Evolutionary conservation across 1,140 invertebrate genomes (phyloP).

Genomic region (Drosophila bocqueti): DNA sequence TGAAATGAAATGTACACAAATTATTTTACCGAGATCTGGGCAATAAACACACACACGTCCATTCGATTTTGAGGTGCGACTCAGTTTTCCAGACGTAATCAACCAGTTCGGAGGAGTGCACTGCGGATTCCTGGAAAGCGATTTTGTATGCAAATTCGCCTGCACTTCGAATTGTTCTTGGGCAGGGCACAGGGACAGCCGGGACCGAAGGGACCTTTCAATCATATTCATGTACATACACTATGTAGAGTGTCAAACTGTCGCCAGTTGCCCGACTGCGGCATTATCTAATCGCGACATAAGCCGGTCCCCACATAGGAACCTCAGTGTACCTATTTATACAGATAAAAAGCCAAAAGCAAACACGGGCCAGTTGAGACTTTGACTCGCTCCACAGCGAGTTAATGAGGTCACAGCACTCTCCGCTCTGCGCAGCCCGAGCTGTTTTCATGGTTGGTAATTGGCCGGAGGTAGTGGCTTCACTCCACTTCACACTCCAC

Average conservation of each 20-base stretch:
- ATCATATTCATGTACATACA: slow-evolving; percentile 20
- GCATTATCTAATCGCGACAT: slow-evolving; percentile 73
- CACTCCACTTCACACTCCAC: background rate
- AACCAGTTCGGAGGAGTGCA: slow-evolving; percentile 37
- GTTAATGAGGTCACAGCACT: slow-evolving; percentile 75
- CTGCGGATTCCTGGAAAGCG: slow-evolving; percentile 35
- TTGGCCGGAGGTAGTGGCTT: slow-evolving; percentile 39
- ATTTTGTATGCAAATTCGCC: slow-evolving; percentile 39
- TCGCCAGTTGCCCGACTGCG: slow-evolving; percentile 41
- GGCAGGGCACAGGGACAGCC: background rate
- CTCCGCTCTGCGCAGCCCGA: slow-evolving; percentile 17
- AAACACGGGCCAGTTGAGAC: slow-evolving; percentile 53
- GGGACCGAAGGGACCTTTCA: slow-evolving; percentile 38
- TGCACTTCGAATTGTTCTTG: slow-evolving; percentile 2
- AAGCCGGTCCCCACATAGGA: slow-evolving; percentile 56
- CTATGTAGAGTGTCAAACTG: slow-evolving; percentile 19
- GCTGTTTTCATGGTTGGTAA: slow-evolving; percentile 49
- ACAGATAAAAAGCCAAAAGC: slow-evolving; percentile 57
- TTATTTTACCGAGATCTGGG: slow-evolving; percentile 26
- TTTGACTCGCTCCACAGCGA: slow-evolving; percentile 36
- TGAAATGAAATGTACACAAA: slow-evolving; percentile 44
- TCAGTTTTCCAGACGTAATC: slow-evolving; percentile 51
- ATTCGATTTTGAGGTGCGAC: slow-evolving; percentile 45
- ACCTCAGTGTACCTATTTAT: slow-evolving; percentile 31
- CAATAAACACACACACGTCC: slow-evolving; percentile 22